Evolutionary conservation across 2,113 vertebrate genomes (phyloP), one percentile per base, ranked within the genome.

Genomic region (Odontophorus gujanensis): DNA sequence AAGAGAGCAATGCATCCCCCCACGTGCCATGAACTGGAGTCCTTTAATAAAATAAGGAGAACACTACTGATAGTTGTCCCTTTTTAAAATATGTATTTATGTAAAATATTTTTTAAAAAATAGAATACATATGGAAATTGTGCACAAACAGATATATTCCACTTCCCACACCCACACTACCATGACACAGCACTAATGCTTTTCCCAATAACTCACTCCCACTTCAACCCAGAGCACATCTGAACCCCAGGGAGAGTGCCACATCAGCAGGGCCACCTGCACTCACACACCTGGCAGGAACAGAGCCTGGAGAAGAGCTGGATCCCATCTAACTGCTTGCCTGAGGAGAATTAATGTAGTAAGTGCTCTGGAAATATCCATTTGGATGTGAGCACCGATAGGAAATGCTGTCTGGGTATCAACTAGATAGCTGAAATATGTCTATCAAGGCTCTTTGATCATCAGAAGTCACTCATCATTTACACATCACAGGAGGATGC

Each of bases 401-500:
- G 3, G 8, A 91, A 94, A 67, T 50, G 82, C 57, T 4, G 7
- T 21, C 84, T 43, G n/a, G 86, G 74, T 85, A 87, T 76, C 89
- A 85, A 77, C 72, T 57, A 59, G 67, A 80, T 58, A 59, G 89
- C 71, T 93, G 94, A 94, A 76, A 81, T 79, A 24, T 34, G 85
- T 63, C 95, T 57, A 83, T 94, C 95, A 92, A 81, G 72, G 1
- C 20, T 51, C 94, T 96, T 96, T 96, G 93, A 97, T 96, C 96
- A 94, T 11, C 81, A 68, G 74, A 74, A 96, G 95, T 79, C 96
- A 94, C 92, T 79, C 8, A 2, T 63, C 95, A 93, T 96, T 96
- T 92, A 57, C 96, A 96, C 95, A 96, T 94, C 96, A 93, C 93
- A 96, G 81, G 72, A 74, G 53, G 89, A 94, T 92, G 87, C 92